phyloP scores from a whole-genome alignment of 2,888 invertebrate species.

The Gymnoscelis rufifasciata region DNA sequence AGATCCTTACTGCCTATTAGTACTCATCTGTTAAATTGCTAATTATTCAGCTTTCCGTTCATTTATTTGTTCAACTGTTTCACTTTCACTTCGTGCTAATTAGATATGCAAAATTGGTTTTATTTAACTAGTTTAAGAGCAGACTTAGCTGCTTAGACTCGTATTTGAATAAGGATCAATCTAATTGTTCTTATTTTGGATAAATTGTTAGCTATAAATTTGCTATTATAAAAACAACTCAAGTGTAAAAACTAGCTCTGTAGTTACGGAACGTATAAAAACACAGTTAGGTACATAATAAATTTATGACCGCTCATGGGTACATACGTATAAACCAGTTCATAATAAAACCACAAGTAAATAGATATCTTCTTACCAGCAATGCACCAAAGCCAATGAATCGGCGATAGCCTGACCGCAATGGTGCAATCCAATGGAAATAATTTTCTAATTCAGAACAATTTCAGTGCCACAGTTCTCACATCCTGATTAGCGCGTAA shows the following conservation, averaged over 20 bases:
- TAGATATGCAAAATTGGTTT: neutral
- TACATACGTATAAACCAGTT: no score
- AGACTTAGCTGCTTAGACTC: no score
- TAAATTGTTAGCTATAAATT: no score
- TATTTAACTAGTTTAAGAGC: neutral
- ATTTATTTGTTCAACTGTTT: constrained; percentile 36
- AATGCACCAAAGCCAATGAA: constrained; percentile 41
- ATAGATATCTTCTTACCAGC: constrained; percentile 1
- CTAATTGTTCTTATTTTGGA: no score
- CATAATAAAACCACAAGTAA: constrained; percentile 1
- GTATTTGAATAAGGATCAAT: no score
- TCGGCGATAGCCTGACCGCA: constrained; percentile 49
- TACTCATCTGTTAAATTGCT: constrained; percentile 27
- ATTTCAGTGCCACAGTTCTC: constrained; percentile 14
- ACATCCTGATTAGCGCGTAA: constrained; percentile 27
- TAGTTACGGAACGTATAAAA: no score
- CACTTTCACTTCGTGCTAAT: constrained; percentile 30
- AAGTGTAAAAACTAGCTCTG: no score
- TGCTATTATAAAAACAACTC: no score
- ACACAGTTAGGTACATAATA: no score
- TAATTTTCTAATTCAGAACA: constrained; percentile 29
- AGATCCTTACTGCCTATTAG: constrained; percentile 3
- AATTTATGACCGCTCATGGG: no score
- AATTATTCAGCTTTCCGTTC: constrained; percentile 42
- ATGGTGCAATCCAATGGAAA: constrained; percentile 46